phyloP scores from a whole-genome alignment of 2,888 invertebrate genomes.

The Subacronicta megacephala region DNA sequence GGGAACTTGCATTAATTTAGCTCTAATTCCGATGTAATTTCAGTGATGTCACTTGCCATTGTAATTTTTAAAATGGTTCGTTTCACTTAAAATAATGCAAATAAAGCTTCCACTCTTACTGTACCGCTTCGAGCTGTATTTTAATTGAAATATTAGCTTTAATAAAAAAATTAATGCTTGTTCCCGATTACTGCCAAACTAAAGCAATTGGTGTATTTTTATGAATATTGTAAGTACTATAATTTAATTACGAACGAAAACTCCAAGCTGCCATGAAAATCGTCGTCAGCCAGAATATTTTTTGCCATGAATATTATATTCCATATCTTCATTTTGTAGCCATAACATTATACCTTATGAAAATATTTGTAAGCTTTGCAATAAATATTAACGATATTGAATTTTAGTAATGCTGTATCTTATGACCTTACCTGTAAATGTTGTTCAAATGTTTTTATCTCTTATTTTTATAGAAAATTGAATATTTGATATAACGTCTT shows the following conservation, averaged over 20 bases:
- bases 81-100: no score
- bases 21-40: no score
- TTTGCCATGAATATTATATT: slow-evolving; percentile 64
- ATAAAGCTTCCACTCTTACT: no score
- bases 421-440: slow-evolving; percentile 43
- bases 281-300: slow-evolving; percentile 61
- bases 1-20: no score
- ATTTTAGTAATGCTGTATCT: slow-evolving; percentile 44
- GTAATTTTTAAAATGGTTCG: no score
- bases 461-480: slow-evolving; percentile 33
- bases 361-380: slow-evolving; percentile 51
- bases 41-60: no score
- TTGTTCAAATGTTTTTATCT: slow-evolving; percentile 37
- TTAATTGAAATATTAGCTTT: no score
- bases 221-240: slow-evolving; percentile 48
- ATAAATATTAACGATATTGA: slow-evolving; percentile 41
- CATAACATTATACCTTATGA: slow-evolving; percentile 60
- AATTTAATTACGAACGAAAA: slow-evolving; percentile 52
- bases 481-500: slow-evolving; percentile 43
- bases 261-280: slow-evolving; percentile 64
- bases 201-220: slow-evolving; percentile 57
- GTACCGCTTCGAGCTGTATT: no score
- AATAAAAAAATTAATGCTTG: no score
- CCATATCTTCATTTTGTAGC: slow-evolving; percentile 56
- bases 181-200: slow-evolving; percentile 39